A percentile compares a stretch with the other conserved stretches of the same genome.
Evolutionary conservation across 2,113 vertebrate genomes (phyloP).

Genomic region (Carassius auratus): DNA sequence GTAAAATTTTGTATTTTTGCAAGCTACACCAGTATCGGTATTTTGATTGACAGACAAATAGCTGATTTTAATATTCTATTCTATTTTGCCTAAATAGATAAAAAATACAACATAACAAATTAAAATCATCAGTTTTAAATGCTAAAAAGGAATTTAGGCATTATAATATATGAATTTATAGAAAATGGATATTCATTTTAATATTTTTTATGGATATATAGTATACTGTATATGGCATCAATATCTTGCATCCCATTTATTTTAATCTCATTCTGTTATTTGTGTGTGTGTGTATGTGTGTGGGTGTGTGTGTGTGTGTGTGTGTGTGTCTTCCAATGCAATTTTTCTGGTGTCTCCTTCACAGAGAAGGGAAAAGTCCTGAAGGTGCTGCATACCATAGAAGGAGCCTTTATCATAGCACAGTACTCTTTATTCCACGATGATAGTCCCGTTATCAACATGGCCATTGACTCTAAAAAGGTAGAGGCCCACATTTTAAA

Average conservation of each 20-base stretch:
- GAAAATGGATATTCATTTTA: background rate
- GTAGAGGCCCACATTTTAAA: conserved; percentile 57
- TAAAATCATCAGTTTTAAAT: background rate
- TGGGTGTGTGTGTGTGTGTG: no score
- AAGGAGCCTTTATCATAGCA: conserved; percentile 78
- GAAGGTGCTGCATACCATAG: conserved; percentile 77
- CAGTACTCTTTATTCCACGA: conserved; percentile 79
- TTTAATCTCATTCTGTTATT: background rate
- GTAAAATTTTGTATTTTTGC: background rate
- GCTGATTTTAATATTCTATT: background rate
- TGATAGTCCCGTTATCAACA: conserved; percentile 76
- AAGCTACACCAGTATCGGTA: background rate
- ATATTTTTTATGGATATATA: background rate
- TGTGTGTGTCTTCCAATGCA: background rate
- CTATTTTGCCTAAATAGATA: background rate
- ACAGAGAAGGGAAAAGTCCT: conserved; percentile 82
- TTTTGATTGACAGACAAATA: background rate
- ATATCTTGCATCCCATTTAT: background rate
- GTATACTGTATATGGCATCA: background rate
- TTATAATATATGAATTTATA: background rate
- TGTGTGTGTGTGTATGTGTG: background rate
- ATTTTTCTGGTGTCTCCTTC: conserved; percentile 5
- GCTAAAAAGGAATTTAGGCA: background rate
- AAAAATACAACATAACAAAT: background rate
- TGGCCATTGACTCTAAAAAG: conserved; percentile 78